Percentiles rank a stretch among this genome's conserved stretches.
Conservation (phyloP, 2,888 invertebrate species). For the Troglohyphantes excavatus region DNA sequence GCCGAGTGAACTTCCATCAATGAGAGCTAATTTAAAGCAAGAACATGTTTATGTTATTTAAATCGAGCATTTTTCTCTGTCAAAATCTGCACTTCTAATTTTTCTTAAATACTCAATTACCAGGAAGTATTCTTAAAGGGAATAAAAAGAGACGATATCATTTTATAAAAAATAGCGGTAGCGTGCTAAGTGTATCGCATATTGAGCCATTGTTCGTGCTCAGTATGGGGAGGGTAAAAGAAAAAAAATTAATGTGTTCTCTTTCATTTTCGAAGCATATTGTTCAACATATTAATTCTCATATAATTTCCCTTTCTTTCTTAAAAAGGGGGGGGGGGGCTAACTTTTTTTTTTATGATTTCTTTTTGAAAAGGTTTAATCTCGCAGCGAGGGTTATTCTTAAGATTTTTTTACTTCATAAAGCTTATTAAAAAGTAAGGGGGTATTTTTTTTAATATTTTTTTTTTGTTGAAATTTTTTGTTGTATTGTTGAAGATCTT, state of each 20-base stretch:
- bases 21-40: no score
- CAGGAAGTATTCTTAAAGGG: no score
- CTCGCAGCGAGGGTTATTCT: background rate
- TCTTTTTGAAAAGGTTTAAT: background rate
- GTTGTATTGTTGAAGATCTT: background rate
- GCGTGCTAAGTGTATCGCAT: background rate
- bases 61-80: no score
- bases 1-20: no score
- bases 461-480: background rate
- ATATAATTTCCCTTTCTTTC: constrained; percentile 15
- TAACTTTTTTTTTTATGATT: background rate
- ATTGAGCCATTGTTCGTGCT: constrained; percentile 14
- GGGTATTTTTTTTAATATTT: background rate
- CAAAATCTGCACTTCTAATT: no score
- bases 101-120: no score
- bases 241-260: background rate
- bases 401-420: background rate
- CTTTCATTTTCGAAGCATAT: constrained; percentile 14
- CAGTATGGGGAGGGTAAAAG: constrained; percentile 4
- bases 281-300: constrained; percentile 39
- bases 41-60: no score
- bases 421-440: background rate
- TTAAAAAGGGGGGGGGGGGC: background rate
- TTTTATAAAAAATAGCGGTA: no score
- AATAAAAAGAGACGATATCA: no score